Evolutionary conservation across 1,140 invertebrate species (phyloP).

Genomic region (Rhagoletis zephyria): DNA sequence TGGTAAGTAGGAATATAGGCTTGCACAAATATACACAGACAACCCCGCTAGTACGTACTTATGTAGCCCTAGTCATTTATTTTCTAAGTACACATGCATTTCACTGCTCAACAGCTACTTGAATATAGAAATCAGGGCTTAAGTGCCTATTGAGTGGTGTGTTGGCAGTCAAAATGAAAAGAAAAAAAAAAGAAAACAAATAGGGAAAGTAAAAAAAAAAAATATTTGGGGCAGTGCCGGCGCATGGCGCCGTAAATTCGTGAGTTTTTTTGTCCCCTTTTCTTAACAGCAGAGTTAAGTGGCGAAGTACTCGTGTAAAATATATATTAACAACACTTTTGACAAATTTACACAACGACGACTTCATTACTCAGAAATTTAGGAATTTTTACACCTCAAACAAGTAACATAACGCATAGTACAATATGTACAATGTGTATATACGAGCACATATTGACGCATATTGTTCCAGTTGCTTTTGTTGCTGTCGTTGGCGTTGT

Average conservation of each 20-base stretch:
- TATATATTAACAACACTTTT: slow-evolving; percentile 6
- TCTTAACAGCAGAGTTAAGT: neutral
- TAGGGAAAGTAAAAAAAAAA: neutral
- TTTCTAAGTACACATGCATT: slow-evolving; percentile 19
- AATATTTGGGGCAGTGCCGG: neutral
- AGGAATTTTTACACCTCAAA: neutral
- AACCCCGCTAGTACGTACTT: neutral
- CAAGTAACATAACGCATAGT: neutral
- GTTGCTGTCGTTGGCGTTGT: neutral
- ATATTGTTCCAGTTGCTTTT: neutral
- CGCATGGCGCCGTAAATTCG: neutral
- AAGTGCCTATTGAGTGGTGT: slow-evolving; percentile 8
- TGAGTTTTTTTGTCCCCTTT: too few species aligned
- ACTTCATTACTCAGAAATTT: slow-evolving; percentile 39
- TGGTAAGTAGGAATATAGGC: neutral
- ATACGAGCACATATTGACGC: too few species aligned
- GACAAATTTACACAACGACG: slow-evolving; percentile 20
- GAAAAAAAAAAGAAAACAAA: neutral
- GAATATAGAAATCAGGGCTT: slow-evolving; percentile 1
- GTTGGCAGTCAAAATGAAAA: neutral
- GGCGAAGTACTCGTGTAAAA: neutral
- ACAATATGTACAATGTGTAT: too few species aligned
- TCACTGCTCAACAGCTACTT: slow-evolving; percentile 15
- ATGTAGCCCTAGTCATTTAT: neutral
- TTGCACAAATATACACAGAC: neutral